Evolutionary conservation across 2,113 vertebrate genomes (phyloP), one percentile per base, ranked within the genome.

Genomic region (Stomatorhinus ivindoensis): DNA sequence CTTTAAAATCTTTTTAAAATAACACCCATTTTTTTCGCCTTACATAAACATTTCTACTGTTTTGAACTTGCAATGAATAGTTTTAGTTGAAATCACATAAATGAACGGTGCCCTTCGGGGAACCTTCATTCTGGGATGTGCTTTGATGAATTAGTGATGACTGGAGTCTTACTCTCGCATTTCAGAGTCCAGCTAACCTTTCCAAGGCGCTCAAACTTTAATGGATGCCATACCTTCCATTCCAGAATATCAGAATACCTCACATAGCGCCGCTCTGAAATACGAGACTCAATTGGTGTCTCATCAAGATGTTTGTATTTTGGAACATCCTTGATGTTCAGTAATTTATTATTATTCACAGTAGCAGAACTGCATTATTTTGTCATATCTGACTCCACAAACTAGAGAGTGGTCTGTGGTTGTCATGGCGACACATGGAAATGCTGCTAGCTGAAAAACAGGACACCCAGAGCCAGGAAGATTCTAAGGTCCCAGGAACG

Each of bases 161-260:
- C 31, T 46, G 15, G 89, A 89, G 55, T 90, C 86, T 53, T 87
- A 42, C 84, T 88, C 88, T 87, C 73, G 17, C 55, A 65, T 90
- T 91, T 91, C 90, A 80, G 82, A 89, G 88, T 47, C 87, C 31
- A 73, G 76, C 58, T 88, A 65, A 88, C 76, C 87, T 91, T 90
- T 91, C 76, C 90, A 87, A 69, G 35, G 88, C 50, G 51, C 90
- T 90, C 90, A 93, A 92, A 89, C 90, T 93, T 93, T 86, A 91
- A 87, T 86, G 53, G 84, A 55, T 87, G 86, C 90, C 90, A 93
- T 89, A 76, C 89, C 44, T 65, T 88, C 73, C 69, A 73, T 90
- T 91, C 88, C 76, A 31, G 35, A 61, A 89, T 50, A 88, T 86
- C 88, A 65, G 87, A 21, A 90, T 90, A 44, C 89, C 89, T 87